Evolutionary conservation across 2,888 invertebrate genomes (phyloP).

Genomic region (Agrochola lychnidis): DNA sequence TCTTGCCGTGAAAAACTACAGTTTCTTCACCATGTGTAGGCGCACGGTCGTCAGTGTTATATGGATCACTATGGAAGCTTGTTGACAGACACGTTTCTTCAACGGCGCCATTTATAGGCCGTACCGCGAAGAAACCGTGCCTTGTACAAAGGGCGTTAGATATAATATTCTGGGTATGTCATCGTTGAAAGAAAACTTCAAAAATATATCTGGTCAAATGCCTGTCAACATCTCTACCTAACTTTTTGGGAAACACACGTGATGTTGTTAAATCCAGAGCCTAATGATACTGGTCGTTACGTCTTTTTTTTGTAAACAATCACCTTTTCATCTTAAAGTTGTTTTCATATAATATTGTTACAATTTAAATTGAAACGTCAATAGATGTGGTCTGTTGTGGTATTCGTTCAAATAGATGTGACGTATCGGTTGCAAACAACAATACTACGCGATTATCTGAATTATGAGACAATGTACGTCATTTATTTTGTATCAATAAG

Average conservation of each 20-base stretch:
- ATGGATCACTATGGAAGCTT: not conserved
- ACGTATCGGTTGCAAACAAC: conserved; percentile 2
- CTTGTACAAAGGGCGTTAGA: too few relatives aligned
- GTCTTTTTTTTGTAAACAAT: not conserved
- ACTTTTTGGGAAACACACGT: not conserved
- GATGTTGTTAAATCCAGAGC: not conserved
- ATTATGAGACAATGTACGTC: not conserved
- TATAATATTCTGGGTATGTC: not conserved
- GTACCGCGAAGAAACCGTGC: too few relatives aligned
- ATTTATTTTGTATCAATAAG: not conserved
- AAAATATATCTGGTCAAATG: not conserved
- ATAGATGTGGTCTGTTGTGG: not conserved
- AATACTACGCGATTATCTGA: conserved; percentile 14
- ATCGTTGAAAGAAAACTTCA: too few relatives aligned
- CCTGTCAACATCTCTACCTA: not conserved
- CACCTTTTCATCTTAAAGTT: not conserved
- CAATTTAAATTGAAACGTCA: conserved; percentile 17
- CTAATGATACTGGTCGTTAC: not conserved
- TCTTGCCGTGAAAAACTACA: too few relatives aligned
- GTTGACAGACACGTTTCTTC: not conserved
- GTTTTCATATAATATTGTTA: not conserved
- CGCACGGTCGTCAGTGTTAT: not conserved
- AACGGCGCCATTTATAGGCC: too few relatives aligned
- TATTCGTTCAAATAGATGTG: conserved; percentile 6
- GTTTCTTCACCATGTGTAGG: not conserved